phyloP scores from a whole-genome alignment of 2,797 vertebrate genomes.

The Emydoidea blandingii region DNA sequence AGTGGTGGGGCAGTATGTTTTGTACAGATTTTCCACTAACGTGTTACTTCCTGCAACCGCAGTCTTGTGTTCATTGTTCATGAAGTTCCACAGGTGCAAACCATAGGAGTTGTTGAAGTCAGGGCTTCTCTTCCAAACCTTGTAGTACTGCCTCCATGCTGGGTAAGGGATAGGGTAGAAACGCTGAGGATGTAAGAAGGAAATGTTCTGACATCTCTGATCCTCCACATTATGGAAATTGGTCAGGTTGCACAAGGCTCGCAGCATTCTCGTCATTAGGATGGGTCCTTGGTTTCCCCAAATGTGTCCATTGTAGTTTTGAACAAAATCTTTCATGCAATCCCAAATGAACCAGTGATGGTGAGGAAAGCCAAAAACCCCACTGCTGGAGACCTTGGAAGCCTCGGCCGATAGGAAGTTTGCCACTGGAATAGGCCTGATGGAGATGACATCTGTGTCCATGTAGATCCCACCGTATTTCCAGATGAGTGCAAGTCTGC shows the following conservation, averaged over 20 bases:
- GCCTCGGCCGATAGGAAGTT: constrained; percentile 80
- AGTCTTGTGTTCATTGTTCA: constrained; percentile 69
- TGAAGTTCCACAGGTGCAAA: constrained; percentile 83
- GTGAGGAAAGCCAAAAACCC: constrained; percentile 80
- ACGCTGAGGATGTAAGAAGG: constrained; percentile 81
- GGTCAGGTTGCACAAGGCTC: constrained; percentile 70
- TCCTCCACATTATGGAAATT: constrained; percentile 74
- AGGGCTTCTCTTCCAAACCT: constrained; percentile 77
- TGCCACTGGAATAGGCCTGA: constrained; percentile 72
- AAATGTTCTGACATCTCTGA: constrained; percentile 78
- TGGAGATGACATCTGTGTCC: constrained; percentile 84
- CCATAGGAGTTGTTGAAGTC: constrained; percentile 80
- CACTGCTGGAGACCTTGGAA: constrained; percentile 77
- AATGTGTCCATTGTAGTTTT: constrained; percentile 78
- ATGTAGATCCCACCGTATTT: constrained; percentile 83
- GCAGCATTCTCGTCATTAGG: constrained; percentile 80
- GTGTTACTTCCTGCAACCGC: constrained; percentile 78
- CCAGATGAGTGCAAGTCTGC: constrained; percentile 82
- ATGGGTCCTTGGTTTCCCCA: constrained; percentile 84
- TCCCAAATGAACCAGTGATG: constrained; percentile 79
- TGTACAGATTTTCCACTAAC: constrained; percentile 79
- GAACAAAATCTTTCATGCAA: constrained; percentile 84
- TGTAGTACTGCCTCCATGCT: constrained; percentile 77
- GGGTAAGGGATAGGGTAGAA: constrained; percentile 82
- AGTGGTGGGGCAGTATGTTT: constrained; percentile 79